A percentile compares a stretch with the other conserved stretches of the same genome.
These are phyloP conservation scores for Physella acuta DNA, from an alignment of 1,140 invertebrate genomes.

Conservation along the genomic window DNA sequence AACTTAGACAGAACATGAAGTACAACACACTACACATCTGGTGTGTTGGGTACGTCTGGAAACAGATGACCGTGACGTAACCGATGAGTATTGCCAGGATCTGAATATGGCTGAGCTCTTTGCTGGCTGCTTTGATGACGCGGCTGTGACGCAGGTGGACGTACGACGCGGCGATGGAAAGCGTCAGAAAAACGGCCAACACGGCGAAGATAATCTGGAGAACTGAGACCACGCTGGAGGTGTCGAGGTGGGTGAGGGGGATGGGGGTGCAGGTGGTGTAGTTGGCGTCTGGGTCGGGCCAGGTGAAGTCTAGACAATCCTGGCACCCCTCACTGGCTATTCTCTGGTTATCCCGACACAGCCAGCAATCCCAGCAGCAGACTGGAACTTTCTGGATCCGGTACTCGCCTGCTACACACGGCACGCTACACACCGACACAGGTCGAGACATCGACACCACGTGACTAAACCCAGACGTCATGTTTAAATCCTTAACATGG, in stretches of 20 bases:
- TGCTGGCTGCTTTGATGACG: slow-evolving; percentile 84
- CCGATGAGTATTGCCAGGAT: slow-evolving; percentile 85
- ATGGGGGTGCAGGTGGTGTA: slow-evolving; percentile 63
- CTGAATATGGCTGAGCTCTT: slow-evolving; percentile 85
- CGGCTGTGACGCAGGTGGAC: slow-evolving; percentile 79
- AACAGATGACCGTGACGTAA: slow-evolving; percentile 82
- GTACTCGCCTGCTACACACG: slow-evolving; percentile 28
- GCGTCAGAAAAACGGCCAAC: slow-evolving; percentile 59
- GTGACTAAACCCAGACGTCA: not conserved
- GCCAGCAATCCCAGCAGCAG: slow-evolving; percentile 36
- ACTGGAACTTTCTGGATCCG: slow-evolving; percentile 25
- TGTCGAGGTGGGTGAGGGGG: slow-evolving; percentile 17
- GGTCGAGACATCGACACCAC: slow-evolving; percentile 5
- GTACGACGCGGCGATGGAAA: slow-evolving; percentile 66
- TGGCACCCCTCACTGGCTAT: slow-evolving; percentile 28
- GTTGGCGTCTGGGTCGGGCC: slow-evolving; percentile 58
- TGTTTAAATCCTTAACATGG: not conserved
- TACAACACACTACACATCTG: slow-evolving; percentile 60
- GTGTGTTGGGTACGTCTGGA: slow-evolving; percentile 69
- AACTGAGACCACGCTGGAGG: slow-evolving; percentile 50
- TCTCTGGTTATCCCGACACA: slow-evolving; percentile 36
- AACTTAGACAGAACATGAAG: slow-evolving; percentile 80
- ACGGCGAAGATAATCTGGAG: slow-evolving; percentile 61
- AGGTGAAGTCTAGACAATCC: slow-evolving; percentile 33
- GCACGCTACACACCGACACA: slow-evolving; percentile 38